Base-by-base conservation (phyloP, 1,140 invertebrate species). In the Kradibia gibbosae region DNA sequence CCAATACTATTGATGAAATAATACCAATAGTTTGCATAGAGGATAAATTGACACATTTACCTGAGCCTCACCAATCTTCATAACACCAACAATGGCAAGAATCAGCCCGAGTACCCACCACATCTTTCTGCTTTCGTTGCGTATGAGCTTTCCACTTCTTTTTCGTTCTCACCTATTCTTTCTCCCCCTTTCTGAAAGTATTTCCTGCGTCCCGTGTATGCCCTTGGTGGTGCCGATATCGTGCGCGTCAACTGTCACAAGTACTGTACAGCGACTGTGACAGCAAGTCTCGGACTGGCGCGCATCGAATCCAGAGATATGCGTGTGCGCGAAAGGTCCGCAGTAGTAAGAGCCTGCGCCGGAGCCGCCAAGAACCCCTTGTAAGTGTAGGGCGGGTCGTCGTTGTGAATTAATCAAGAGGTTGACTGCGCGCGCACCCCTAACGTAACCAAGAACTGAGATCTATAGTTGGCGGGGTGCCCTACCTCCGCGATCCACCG, bases 391-490 rank as follows among this genome's bases (percentile, higher is more conserved):
- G 42, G 42, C 20, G 67, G 70, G 10, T 72, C 42, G 39, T 13
- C 42, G 71, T 15, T 28, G 71, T 25, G 28, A 42, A 13, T n/a
- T n/a, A n/a, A n/a, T 8, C 42, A 7, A 55, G 31, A 57, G 48
- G 20, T 31, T 17, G 55, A 17, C 53, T 42, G 71, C 71, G 48
- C 71, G 48, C 71, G 45, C 45, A 53, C 11, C 36, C 42, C 55
- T 36, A 39, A 76, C 57, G 57, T 60, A 57, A 76, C 55, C 39
- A 22, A 76, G 74, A 57, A 25, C 17, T 20, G 57, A 76, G 25
- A 76, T 76, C 74, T 76, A 76, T 76, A 76, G 74, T 62, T 57
- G 10, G 22, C 55, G 8, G 25, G 36, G 36, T n/a, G 45, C 28
- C 0, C n/a, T 7, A 5, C 48, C 71, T 11, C 39, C 22, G 3